Conservation (phyloP, 2,113 vertebrate species). For the Poeciliopsis turrubarensis region DNA sequence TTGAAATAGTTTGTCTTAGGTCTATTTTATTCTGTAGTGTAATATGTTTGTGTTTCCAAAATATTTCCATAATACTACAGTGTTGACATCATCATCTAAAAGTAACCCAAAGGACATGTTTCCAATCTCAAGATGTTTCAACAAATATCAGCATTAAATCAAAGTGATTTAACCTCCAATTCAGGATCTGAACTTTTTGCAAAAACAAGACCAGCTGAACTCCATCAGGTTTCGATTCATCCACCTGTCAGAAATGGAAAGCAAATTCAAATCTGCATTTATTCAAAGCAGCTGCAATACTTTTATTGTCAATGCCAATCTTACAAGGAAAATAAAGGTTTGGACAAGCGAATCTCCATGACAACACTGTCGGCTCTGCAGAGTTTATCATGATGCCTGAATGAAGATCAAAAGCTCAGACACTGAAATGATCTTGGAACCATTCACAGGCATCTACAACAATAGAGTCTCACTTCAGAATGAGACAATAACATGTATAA, state of each 20-base stretch:
- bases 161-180: neutral
- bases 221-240: neutral
- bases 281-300: neutral
- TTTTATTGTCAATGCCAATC: no score
- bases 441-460: no score
- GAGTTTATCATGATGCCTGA: no score
- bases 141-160: neutral
- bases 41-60: neutral
- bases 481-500: no score
- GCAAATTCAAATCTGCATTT: neutral
- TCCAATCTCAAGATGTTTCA: neutral
- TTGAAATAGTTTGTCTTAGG: neutral
- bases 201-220: neutral
- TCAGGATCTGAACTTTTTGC: neutral
- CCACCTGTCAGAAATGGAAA: neutral
- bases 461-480: no score
- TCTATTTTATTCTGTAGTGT: neutral
- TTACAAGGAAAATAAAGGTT: no score
- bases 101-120: neutral
- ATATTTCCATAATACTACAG: neutral
- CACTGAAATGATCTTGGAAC: no score
- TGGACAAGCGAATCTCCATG: no score
- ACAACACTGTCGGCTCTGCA: no score
- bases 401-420: no score
- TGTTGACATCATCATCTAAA: constrained; percentile 5